Conservation (phyloP, 2,797 vertebrate species). For the Enteromius unitaeniatus region DNA sequence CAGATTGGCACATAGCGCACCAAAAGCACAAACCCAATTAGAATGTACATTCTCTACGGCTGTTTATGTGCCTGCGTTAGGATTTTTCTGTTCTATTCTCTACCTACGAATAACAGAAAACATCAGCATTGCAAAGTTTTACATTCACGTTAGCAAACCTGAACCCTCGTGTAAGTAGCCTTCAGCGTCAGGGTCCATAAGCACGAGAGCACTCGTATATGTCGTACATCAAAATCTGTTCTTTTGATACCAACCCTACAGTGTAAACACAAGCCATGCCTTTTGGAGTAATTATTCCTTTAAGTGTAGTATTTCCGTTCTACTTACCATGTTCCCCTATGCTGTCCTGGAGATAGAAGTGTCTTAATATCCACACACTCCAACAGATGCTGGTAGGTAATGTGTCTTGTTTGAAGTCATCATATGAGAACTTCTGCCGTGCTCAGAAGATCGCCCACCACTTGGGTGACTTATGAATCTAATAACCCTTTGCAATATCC, state of each 20-base stretch:
- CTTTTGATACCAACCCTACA: slow-evolving; percentile 69
- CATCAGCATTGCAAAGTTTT: slow-evolving; percentile 80
- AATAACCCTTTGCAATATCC: slow-evolving; percentile 99
- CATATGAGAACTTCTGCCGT: slow-evolving; percentile 99
- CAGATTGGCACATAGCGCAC: slow-evolving; percentile 69
- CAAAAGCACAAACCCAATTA: slow-evolving; percentile 70
- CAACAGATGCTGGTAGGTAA: slow-evolving; percentile 99
- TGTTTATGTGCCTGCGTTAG: slow-evolving; percentile 67
- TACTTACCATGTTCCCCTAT: slow-evolving; percentile 97
- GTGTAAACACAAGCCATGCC: slow-evolving; percentile 79
- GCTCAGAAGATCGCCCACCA: slow-evolving; percentile 99
- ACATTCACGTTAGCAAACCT: slow-evolving; percentile 72
- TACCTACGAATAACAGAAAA: slow-evolving; percentile 68
- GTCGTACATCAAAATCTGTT: slow-evolving; percentile 54
- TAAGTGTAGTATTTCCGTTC: slow-evolving; percentile 76
- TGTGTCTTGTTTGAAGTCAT: slow-evolving; percentile 99
- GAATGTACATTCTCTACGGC: slow-evolving; percentile 60
- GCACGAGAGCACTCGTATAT: slow-evolving; percentile 74
- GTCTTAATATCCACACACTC: slow-evolving; percentile 99
- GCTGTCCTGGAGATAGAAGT: slow-evolving; percentile 97
- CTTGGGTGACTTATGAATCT: slow-evolving; percentile 99
- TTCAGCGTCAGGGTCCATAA: slow-evolving; percentile 70
- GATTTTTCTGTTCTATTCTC: background rate
- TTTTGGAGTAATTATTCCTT: slow-evolving; percentile 77
- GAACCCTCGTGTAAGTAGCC: slow-evolving; percentile 70